Conservation (phyloP, 1,140 invertebrate genomes). For the Sipha flava region DNA sequence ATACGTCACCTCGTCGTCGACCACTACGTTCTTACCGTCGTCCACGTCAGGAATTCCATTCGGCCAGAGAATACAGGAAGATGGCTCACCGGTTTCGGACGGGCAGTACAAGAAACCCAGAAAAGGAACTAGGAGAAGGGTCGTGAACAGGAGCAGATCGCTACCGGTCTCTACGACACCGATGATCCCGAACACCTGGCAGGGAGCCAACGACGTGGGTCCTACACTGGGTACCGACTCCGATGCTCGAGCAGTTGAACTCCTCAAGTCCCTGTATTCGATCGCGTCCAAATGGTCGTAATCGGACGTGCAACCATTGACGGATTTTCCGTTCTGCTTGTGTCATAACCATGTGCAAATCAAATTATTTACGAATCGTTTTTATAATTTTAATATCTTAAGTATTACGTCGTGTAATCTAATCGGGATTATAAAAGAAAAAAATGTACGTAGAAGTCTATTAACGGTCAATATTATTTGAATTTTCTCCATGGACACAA, state of each 20-base stretch:
- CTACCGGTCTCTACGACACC: not conserved
- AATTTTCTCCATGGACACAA: too few species aligned
- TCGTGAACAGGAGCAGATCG: not conserved
- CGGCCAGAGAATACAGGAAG: not conserved
- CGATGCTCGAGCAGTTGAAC: constrained; percentile 65
- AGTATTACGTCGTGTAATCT: not conserved
- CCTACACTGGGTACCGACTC: constrained; percentile 43
- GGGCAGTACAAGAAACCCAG: not conserved
- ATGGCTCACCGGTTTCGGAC: not conserved
- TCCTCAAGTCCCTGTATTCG: constrained; percentile 70
- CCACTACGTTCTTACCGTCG: not conserved
- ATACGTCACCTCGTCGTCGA: not conserved
- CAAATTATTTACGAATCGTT: constrained; percentile 6
- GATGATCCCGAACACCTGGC: not conserved
- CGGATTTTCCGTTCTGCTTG: not conserved
- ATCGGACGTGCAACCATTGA: constrained; percentile 36
- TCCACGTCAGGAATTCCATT: not conserved
- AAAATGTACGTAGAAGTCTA: not conserved
- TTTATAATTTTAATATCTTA: not conserved
- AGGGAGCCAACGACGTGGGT: not conserved
- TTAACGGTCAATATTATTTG: not conserved
- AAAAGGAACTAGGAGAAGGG: not conserved
- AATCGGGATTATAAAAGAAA: too few species aligned
- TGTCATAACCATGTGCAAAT: constrained; percentile 11
- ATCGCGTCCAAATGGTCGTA: constrained; percentile 65